Evolutionary conservation across 2,797 vertebrate species (phyloP).

Genomic region (Sebastes hopkinsi): DNA sequence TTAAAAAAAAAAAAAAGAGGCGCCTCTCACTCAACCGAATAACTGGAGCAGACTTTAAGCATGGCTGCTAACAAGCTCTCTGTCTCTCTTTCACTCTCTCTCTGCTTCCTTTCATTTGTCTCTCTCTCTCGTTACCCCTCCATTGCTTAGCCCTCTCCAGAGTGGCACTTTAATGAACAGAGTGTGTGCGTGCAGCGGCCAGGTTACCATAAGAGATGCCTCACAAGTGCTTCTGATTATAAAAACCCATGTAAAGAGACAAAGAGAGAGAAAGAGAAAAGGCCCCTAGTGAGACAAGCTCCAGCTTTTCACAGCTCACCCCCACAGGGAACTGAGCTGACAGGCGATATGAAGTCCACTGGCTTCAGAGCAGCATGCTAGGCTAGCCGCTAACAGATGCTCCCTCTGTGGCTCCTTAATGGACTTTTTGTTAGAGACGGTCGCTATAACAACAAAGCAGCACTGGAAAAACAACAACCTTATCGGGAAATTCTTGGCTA

Average conservation of each 20-base stretch:
- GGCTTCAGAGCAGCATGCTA: slow-evolving; percentile 38
- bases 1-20: slow-evolving; percentile 15
- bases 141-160: slow-evolving; percentile 55
- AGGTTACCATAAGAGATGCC: slow-evolving; percentile 76
- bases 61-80: slow-evolving; percentile 77
- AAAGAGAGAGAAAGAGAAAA: slow-evolving; percentile 46
- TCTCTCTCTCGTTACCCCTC: slow-evolving; percentile 60
- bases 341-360: slow-evolving; percentile 53
- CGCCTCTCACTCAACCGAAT: slow-evolving; percentile 72
- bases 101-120: slow-evolving; percentile 64
- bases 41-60: slow-evolving; percentile 78
- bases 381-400: slow-evolving; percentile 54
- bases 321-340: slow-evolving; percentile 56
- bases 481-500: background rate
- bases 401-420: slow-evolving; percentile 40
- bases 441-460: slow-evolving; percentile 27
- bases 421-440: slow-evolving; percentile 20
- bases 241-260: slow-evolving; percentile 63
- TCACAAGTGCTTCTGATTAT: slow-evolving; percentile 75
- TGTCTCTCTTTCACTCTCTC: slow-evolving; percentile 56
- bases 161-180: slow-evolving; percentile 75
- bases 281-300: slow-evolving; percentile 58
- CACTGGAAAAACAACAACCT: background rate
- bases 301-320: slow-evolving; percentile 59
- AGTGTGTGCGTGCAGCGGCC: slow-evolving; percentile 60